phyloP scores from a whole-genome alignment of 2,888 invertebrate genomes.

The Coenonympha arcania region DNA sequence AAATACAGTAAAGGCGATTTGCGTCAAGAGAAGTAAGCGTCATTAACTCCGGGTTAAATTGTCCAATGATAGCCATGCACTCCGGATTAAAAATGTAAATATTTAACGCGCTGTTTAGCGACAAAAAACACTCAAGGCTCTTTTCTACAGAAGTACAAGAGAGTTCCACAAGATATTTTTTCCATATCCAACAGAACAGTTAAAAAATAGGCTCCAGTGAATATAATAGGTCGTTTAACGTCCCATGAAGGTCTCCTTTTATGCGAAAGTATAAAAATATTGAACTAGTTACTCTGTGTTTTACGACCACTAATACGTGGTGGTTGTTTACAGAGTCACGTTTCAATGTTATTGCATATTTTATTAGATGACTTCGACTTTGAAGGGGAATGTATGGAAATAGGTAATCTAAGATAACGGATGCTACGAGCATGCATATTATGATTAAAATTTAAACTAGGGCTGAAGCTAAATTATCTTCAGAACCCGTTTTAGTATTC shows the following conservation, averaged over 20 bases:
- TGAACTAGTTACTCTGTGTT: conserved; percentile 19
- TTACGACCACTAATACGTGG: conserved; percentile 17
- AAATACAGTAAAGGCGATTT: no score
- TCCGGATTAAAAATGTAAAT: no score
- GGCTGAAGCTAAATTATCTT: background rate
- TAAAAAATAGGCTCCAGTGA: conserved; percentile 1
- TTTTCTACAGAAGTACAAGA: no score
- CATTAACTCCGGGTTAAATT: no score
- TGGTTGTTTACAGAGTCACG: background rate
- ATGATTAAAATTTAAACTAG: no score
- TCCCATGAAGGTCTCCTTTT: background rate
- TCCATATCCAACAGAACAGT: background rate
- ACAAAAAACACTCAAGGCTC: no score
- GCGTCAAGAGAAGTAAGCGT: no score
- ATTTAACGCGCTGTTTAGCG: no score
- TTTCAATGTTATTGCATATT: background rate
- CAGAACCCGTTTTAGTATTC: background rate
- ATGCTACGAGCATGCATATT: no score
- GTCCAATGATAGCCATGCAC: no score
- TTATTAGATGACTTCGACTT: background rate
- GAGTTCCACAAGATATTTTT: background rate
- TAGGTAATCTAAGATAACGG: no score
- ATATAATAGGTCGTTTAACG: background rate
- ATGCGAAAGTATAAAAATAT: conserved; percentile 8
- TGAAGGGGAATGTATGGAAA: background rate